phyloP scores from a whole-genome alignment of 2,113 vertebrate genomes.

The Sialia sialis region DNA sequence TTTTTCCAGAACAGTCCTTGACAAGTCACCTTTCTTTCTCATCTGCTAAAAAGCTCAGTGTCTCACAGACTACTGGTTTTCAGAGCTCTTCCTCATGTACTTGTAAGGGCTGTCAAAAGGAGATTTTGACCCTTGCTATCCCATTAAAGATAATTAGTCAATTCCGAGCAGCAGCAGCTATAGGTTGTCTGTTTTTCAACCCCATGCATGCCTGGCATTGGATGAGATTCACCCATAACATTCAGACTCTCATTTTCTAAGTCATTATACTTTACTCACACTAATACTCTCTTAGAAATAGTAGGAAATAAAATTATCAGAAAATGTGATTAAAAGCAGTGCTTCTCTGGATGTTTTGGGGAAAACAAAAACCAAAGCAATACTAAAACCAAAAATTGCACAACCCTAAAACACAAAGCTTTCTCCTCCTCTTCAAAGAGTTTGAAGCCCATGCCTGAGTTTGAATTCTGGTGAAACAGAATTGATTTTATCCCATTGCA shows the following conservation, averaged over 20 bases:
- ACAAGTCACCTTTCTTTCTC: background rate
- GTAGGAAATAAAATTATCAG: background rate
- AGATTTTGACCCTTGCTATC: background rate
- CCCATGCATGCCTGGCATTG: background rate
- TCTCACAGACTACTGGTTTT: background rate
- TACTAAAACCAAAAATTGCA: rapidly evolving
- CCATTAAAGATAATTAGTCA: slow-evolving; percentile 16
- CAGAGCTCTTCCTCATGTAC: background rate
- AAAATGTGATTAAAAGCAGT: background rate
- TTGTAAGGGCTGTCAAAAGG: background rate
- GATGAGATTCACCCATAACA: background rate
- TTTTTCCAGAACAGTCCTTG: background rate
- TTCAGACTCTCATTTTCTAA: background rate
- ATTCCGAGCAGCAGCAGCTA: background rate
- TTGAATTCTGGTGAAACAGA: background rate
- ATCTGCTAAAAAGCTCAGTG: background rate
- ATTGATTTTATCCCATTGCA: background rate
- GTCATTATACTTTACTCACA: background rate
- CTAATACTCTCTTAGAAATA: background rate
- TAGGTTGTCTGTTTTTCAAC: background rate
- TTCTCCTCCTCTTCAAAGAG: background rate
- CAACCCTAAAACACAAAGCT: background rate
- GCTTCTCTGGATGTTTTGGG: background rate
- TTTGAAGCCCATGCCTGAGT: background rate
- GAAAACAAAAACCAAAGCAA: background rate